A percentile compares a stretch with the other conserved stretches of the same genome.
These are phyloP conservation scores for Dasyornis broadbenti DNA, from an alignment of 2,113 vertebrate species.

Conservation along the genomic window DNA sequence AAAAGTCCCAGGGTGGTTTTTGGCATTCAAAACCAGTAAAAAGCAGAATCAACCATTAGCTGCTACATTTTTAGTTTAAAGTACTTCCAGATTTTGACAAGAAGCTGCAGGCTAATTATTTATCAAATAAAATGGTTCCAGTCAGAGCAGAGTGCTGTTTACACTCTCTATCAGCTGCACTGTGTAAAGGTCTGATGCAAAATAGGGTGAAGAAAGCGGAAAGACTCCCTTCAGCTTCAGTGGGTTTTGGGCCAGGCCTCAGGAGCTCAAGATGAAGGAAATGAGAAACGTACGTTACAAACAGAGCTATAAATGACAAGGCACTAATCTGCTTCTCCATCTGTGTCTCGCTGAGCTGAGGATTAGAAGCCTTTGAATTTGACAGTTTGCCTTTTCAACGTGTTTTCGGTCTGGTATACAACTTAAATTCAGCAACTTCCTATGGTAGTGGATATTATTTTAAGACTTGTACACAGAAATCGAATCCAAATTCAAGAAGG, in stretches of 20 bases:
- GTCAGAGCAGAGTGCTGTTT: background rate
- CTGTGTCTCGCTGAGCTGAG: background rate
- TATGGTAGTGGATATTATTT: background rate
- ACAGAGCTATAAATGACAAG: background rate
- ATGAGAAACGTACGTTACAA: background rate
- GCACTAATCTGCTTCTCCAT: slow-evolving; percentile 25
- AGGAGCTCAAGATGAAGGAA: background rate
- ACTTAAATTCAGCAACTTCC: background rate
- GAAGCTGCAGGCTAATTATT: background rate
- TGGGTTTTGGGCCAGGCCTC: background rate
- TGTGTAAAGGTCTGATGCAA: background rate
- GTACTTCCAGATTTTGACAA: slow-evolving; percentile 32
- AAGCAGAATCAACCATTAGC: slow-evolving; percentile 29
- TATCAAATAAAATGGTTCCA: background rate
- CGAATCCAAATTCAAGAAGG: background rate
- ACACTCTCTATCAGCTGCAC: background rate
- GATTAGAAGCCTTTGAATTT: background rate
- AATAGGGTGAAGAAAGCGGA: background rate
- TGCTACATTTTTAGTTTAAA: slow-evolving; percentile 20
- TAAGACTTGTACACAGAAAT: background rate
- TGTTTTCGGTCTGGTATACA: background rate
- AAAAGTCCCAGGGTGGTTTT: slow-evolving; percentile 42
- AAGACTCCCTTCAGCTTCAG: background rate
- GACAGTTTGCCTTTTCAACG: background rate
- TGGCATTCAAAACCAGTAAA: slow-evolving; percentile 40